phyloP scores from a whole-genome alignment of 2,113 vertebrate species.

The Asarcornis scutulata region DNA sequence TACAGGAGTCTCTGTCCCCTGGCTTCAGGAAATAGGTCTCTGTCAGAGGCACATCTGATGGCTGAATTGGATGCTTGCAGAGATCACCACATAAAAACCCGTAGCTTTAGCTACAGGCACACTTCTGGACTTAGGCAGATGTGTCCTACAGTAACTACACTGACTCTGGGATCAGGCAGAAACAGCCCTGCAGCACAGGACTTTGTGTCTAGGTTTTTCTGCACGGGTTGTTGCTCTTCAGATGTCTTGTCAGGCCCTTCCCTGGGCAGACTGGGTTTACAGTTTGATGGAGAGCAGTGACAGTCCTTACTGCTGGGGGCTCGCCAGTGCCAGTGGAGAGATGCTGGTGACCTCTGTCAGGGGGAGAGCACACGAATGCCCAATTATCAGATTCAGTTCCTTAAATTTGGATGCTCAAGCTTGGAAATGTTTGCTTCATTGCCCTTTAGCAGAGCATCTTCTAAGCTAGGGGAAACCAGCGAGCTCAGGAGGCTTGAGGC shows the following conservation, averaged over 20 bases:
- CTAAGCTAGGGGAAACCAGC: background rate
- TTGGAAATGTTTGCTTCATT: background rate
- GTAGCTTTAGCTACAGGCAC: background rate
- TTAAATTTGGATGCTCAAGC: background rate
- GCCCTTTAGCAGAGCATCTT: background rate
- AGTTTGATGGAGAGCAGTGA: background rate
- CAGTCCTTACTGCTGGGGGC: background rate
- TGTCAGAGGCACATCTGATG: background rate
- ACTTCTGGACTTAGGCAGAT: background rate
- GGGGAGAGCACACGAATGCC: fast-evolving
- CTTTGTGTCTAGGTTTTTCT: background rate
- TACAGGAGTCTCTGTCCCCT: background rate
- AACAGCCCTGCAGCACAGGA: background rate
- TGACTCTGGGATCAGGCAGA: background rate
- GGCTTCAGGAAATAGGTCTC: background rate
- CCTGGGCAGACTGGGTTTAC: background rate
- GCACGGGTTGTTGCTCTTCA: background rate
- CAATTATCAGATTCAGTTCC: background rate
- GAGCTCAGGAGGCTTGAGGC: background rate
- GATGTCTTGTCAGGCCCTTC: background rate
- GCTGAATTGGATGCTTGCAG: background rate
- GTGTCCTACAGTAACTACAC: background rate
- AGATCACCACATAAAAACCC: background rate
- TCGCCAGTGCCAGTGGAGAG: background rate
- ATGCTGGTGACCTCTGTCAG: background rate